Evolutionary conservation across 2,797 vertebrate genomes (phyloP).

Genomic region (Dendrocincla fuliginosa): DNA sequence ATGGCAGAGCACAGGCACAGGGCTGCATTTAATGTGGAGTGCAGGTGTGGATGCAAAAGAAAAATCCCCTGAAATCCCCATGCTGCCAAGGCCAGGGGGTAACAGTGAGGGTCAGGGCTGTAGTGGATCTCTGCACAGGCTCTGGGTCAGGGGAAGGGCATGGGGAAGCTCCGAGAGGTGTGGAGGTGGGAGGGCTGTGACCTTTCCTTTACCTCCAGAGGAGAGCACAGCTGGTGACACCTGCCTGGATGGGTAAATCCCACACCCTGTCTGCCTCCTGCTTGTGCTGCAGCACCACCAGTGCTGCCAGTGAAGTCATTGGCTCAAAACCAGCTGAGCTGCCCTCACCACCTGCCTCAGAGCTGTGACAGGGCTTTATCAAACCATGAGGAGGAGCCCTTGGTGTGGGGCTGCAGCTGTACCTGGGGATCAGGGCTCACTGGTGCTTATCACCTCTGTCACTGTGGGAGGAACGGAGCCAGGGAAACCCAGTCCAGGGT

Average conservation of each 20-base stretch:
- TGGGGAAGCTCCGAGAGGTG: accelerated
- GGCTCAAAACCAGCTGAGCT: constrained; percentile 55
- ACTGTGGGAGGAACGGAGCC: not conserved
- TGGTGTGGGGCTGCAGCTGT: accelerated
- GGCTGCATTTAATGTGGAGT: not conserved
- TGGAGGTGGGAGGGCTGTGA: not conserved
- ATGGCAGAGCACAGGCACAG: constrained; percentile 1
- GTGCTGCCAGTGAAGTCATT: not conserved
- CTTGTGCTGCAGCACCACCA: constrained; percentile 33
- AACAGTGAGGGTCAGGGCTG: not conserved
- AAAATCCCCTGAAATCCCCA: not conserved
- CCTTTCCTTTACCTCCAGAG: constrained; percentile 56
- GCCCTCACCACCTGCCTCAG: not conserved
- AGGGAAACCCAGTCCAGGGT: not conserved
- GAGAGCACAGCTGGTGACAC: constrained; percentile 42
- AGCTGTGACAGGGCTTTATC: not conserved
- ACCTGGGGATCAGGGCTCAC: not conserved
- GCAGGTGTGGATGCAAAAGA: not conserved
- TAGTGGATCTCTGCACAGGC: accelerated
- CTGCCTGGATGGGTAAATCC: constrained; percentile 52
- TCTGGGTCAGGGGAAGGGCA: not conserved
- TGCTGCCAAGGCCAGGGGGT: accelerated
- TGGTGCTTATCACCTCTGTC: accelerated
- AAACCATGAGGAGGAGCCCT: accelerated
- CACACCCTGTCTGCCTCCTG: not conserved